phyloP scores from a whole-genome alignment of 2,113 vertebrate genomes.

The Oreochromis spilurus region DNA sequence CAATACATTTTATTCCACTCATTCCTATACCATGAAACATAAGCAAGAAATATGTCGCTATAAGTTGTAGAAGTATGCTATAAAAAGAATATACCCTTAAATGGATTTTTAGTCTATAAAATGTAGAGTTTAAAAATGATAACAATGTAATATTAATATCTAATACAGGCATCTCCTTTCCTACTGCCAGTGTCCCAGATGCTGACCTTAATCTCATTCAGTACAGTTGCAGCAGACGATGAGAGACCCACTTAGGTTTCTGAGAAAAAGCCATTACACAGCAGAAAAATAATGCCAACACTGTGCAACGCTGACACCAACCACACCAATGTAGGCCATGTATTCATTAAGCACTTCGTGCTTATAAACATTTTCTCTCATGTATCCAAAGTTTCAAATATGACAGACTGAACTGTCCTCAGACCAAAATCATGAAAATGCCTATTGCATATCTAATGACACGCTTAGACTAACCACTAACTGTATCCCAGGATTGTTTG shows the following conservation, averaged over 20 bases:
- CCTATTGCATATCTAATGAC: slow-evolving; percentile 23
- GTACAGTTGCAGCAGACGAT: slow-evolving; percentile 8
- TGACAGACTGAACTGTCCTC: neutral
- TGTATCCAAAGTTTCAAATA: neutral
- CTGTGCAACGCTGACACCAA: neutral
- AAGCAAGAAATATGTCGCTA: neutral
- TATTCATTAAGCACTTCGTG: neutral
- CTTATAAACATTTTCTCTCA: neutral
- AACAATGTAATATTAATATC: neutral
- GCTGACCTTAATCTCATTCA: slow-evolving; percentile 40
- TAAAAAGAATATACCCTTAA: neutral
- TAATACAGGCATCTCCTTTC: neutral
- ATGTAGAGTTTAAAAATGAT: neutral
- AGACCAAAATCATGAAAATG: neutral
- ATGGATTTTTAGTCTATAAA: neutral
- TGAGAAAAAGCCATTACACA: slow-evolving; percentile 41
- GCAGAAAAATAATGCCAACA: slow-evolving; percentile 8
- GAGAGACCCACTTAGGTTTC: slow-evolving; percentile 24
- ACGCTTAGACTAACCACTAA: slow-evolving; percentile 79
- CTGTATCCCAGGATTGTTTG: slow-evolving; percentile 84
- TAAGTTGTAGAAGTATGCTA: neutral
- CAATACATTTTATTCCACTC: neutral
- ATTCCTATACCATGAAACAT: neutral
- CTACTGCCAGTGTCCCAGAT: slow-evolving; percentile 34
- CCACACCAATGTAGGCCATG: neutral